Evolutionary conservation across 2,888 invertebrate genomes (phyloP), one percentile per base, ranked within the genome.

Genomic region (Eristalis pertinax): DNA sequence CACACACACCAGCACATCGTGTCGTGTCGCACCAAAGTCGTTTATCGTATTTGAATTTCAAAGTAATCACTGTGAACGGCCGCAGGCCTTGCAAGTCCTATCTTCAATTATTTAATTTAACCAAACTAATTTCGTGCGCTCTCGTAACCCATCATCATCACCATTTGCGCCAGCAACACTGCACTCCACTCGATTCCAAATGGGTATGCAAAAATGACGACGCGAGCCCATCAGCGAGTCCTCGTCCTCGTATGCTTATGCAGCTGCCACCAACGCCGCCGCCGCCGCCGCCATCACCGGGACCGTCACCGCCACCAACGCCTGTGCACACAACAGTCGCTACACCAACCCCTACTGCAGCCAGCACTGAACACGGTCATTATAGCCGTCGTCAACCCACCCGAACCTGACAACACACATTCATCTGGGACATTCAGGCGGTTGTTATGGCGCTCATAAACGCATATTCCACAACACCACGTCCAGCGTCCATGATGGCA

Each of bases 141-240:
- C 87, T 87, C 87, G 84, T 87, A 84, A 69, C 79, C 87, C 87
- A 87, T 87, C 87, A 87, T 87, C 87, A 87, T 87, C 84, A 87
- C 87, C 84, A 87, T 87, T 87, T 84, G 84, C 84, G 76, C 84
- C 84, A 80, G 22, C 87, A 84, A 80, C 84, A 79, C 50, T 50
- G 50, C 50, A 50, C 5, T 50, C 50, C 50, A 19, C 75, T 79
- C 60, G 69, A 24, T 62, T 72, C 70, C 32, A 75, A 78, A 83
- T 83, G 74, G 67, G 87, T 87, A 87, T 84, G 87, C 87, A 87
- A 84, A 87, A 87, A 80, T 76, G 87, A 87, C 79, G 87, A 87
- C 76, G 86, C 74, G 78, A 74, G 62, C 86, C 83, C 86, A 86
- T 86, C 86, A 86, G 78, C 74, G 86, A 67, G 62, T 60, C 22